Base-by-base conservation (phyloP, 2,797 vertebrate species). In the Enteromius unitaeniatus region DNA sequence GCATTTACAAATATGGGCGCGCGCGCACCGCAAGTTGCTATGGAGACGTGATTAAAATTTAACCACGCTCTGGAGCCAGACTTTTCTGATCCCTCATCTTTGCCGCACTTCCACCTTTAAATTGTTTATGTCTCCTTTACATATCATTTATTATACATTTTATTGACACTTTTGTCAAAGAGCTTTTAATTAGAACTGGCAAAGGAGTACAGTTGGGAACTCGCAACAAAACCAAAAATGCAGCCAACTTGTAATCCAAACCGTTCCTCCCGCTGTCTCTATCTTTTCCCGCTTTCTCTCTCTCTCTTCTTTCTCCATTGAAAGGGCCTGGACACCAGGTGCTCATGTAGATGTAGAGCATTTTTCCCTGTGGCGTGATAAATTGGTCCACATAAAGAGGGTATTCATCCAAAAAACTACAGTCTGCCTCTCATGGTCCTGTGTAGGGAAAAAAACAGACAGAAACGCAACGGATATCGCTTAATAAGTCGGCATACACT, bases 281-380 rank as follows among this genome's bases (percentile, higher is more conserved):
- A 13, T 64, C 21, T 53, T 3, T 47, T 70, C 28, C 13, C 14
- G 55, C 40, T 67, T 28, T 67, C 26, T 51, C 76, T 60, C 64
- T 64, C 55, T 82, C 74, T 85, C 40, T 49, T 84, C 68, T 82
- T 73, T 69, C 21, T 88, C 79, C 60, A 51, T 83, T 92, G 91
- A 94, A 94, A 94, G 93, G 94, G 93, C 92, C 91, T 89, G 93
- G 94, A 94, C 94, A 94, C 94, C 95, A 95, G 94, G 95, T 95
- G 95, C 93, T 94, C 86, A 85, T 89, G 87, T 87, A 88, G 87
- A 90, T 90, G 92, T 91, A 92, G 90, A 94, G 94, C 94, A 94
- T 93, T 94, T 94, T 94, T 94, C 95, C 95, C 95, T 92, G 94
- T 93, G 91, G 94, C 92, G 94, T 95, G 94, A 95, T 95, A 93